Conservation (phyloP, 2,888 invertebrate genomes). For the Sarcophaga caerulescens region DNA sequence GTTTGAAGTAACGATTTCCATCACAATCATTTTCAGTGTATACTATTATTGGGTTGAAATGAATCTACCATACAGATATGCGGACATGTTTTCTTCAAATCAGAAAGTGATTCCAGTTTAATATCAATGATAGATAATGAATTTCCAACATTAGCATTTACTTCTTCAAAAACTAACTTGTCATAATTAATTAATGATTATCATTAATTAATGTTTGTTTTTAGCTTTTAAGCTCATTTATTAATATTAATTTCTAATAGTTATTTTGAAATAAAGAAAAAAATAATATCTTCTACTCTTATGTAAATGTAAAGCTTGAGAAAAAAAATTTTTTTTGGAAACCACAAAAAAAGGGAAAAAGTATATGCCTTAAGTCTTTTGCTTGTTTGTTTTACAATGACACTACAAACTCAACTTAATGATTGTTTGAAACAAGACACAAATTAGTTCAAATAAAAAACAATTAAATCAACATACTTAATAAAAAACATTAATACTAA, state of each 20-base stretch:
- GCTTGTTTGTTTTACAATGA: neutral
- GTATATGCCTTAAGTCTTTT: neutral
- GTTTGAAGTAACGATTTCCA: no score
- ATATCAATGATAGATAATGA: no score
- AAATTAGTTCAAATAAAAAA: conserved; percentile 30
- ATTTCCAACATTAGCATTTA: no score
- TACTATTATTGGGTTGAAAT: no score
- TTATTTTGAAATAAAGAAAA: neutral
- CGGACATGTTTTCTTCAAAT: no score
- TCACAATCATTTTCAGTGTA: no score
- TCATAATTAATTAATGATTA: neutral
- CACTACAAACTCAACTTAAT: neutral
- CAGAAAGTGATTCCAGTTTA: no score
- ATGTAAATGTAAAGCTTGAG: no score
- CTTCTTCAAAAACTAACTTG: neutral
- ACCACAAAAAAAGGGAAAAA: neutral
- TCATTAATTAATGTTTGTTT: neutral
- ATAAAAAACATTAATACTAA: conserved; percentile 11
- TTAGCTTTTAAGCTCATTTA: neutral
- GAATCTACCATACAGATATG: no score
- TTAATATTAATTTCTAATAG: neutral
- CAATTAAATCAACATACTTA: conserved; percentile 7
- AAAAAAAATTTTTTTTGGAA: neutral
- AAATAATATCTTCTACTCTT: no score
- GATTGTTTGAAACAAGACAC: neutral